A percentile compares a stretch with the other conserved stretches of the same genome.
These are phyloP conservation scores for Ennomos quercinarius DNA, from an alignment of 2,888 invertebrate genomes.

Conservation along the genomic window DNA sequence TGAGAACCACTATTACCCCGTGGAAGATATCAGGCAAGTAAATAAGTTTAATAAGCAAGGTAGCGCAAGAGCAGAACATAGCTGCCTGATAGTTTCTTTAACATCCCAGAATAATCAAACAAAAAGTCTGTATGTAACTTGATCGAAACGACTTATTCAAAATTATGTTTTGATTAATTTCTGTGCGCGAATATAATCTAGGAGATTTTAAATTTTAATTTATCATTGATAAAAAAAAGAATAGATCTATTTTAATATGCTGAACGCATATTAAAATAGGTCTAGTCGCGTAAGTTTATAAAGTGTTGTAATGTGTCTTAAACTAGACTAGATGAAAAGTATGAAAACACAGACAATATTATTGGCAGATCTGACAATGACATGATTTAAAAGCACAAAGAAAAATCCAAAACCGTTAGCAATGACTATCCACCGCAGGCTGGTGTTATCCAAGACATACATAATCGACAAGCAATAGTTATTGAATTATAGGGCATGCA, in stretches of 20 bases:
- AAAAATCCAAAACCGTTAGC: slow-evolving; percentile 18
- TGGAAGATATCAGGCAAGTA: slow-evolving; percentile 46
- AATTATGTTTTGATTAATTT: too few species aligned
- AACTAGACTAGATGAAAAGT: too few species aligned
- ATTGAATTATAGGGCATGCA: background rate
- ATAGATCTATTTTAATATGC: too few species aligned
- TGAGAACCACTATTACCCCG: slow-evolving; percentile 49
- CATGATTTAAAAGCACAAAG: slow-evolving; percentile 8
- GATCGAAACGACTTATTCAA: too few species aligned
- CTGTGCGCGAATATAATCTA: too few species aligned
- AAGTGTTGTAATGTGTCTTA: too few species aligned
- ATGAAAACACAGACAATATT: background rate
- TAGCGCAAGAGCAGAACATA: background rate
- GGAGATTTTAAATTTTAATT: too few species aligned
- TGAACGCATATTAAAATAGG: too few species aligned
- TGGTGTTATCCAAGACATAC: slow-evolving; percentile 7
- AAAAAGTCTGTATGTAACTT: too few species aligned
- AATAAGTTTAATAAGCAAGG: slow-evolving; percentile 50
- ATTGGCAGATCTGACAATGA: slow-evolving; percentile 6
- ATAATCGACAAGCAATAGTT: slow-evolving; percentile 9
- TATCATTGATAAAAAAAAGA: too few species aligned
- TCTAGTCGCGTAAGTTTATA: too few species aligned
- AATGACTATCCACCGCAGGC: slow-evolving; percentile 10
- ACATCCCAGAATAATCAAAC: too few species aligned
- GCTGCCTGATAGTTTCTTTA: background rate